These are phyloP conservation scores for Drosophila kokeensis DNA, from an alignment of 2,888 invertebrate genomes.

Conservation along the genomic window DNA sequence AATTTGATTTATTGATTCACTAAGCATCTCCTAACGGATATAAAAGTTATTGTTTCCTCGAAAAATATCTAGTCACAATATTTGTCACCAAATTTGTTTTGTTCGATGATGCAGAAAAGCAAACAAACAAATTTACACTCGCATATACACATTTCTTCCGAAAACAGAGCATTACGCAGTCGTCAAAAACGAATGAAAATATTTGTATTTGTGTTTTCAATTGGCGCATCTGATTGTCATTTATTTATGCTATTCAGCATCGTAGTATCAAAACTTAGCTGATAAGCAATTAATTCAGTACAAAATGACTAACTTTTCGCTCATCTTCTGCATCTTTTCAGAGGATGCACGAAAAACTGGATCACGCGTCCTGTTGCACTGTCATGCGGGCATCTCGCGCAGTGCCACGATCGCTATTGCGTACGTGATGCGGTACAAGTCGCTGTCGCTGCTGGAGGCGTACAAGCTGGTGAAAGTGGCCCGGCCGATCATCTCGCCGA, in stretches of 20 bases:
- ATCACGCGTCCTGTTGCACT: conserved; percentile 92
- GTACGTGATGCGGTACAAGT: conserved; percentile 95
- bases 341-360: conserved; percentile 85
- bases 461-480: conserved; percentile 94
- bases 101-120: background rate
- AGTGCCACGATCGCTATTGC: conserved; percentile 98
- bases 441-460: conserved; percentile 93
- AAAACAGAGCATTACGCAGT: background rate
- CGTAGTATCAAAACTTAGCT: conserved; percentile 5
- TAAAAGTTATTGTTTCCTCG: background rate
- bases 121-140: background rate
- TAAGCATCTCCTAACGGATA: background rate
- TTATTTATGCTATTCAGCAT: conserved; percentile 44
- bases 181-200: background rate
- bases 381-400: conserved; percentile 97
- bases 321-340: conserved; percentile 69
- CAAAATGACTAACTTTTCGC: conserved; percentile 10
- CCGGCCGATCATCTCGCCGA: conserved; percentile 96
- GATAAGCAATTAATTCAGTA: conserved; percentile 44
- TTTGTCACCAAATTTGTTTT: background rate
- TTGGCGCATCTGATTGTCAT: conserved; percentile 52
- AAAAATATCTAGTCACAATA: background rate
- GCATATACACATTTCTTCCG: background rate
- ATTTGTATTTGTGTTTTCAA: conserved; percentile 7
- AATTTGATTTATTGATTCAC: background rate